phyloP scores from a whole-genome alignment of 2,888 invertebrate species.

The Cataglyphis altisquamis region DNA sequence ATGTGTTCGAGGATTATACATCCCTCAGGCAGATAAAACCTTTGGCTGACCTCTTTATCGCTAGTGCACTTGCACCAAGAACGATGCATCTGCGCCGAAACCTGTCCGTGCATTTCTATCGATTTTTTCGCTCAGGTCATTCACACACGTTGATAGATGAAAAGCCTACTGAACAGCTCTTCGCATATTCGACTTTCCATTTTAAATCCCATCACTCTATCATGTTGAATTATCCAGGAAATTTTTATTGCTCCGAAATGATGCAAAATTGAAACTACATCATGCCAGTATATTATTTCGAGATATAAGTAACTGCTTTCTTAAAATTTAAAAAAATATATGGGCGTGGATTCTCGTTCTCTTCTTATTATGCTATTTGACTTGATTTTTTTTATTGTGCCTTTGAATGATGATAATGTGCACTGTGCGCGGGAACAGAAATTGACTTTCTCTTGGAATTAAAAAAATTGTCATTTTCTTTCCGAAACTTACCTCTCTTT shows the following conservation, averaged over 20 bases:
- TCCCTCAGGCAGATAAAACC: conserved; percentile 28
- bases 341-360: too few species aligned
- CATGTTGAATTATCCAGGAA: conserved; percentile 12
- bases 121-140: conserved; percentile 81
- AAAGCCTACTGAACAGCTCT: conserved; percentile 40
- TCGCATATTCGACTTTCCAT: conserved; percentile 13
- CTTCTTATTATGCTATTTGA: background rate
- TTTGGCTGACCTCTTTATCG: conserved; percentile 68
- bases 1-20: conserved; percentile 29
- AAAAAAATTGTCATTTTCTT: background rate
- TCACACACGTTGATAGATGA: conserved; percentile 73
- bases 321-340: background rate
- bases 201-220: background rate
- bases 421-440: background rate
- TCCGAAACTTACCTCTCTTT: conserved; percentile 88
- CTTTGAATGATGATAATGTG: background rate
- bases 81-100: conserved; percentile 76
- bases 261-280: background rate
- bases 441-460: conserved; percentile 15
- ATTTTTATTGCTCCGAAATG: background rate
- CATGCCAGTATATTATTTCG: background rate
- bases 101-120: conserved; percentile 78
- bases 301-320: background rate
- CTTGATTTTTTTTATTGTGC: background rate
- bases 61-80: conserved; percentile 66